Base-by-base conservation (phyloP, 2,113 vertebrate genomes). In the Emydura subglobosa region DNA sequence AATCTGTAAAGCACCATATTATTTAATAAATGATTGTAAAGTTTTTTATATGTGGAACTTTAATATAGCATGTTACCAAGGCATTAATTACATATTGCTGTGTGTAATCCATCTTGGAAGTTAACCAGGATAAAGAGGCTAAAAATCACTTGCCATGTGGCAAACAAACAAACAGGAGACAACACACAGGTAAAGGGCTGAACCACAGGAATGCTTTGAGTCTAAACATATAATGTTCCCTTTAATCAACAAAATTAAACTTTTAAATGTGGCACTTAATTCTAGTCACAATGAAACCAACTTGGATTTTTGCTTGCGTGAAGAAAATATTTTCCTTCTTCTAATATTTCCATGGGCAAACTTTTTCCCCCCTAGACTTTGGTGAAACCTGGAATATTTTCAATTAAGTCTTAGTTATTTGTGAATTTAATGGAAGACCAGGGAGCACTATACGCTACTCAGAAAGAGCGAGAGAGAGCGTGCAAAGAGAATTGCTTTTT, bases 261-360 rank as follows among this genome's bases (percentile, higher is more conserved):
- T 89, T 59, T 79, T 31, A 82, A 83, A 79, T 50, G 44, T 24
- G 24, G 47, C 27, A 68, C 16, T 31, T 72, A 29, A 24, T 16
- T 10, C 42, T 91, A 54, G 21, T 83, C 3, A 4, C 59, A 1
- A 0, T 44, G 81, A 91, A 74, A 79, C 49, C 83, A 87, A 21
- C 39, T n/a, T 21, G 79, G 79, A 10, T 31, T 82, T 94, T 68
- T 84, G 42, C 31, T 93, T 57, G 61, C 10, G 4, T 55, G 54
- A n/a, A 59, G 39, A 92, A 90, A 83, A 55, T 50, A 55, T 47
- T 90, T 91, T 79, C 16, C 68, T 87, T 87, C 79, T 87, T 91
- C 89, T 89, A 83, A 31, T 29, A 79, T 87, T 89, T 80, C 53
- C 21, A 29, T 12, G 47, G 84, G 27, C 88, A 57, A 79, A 57